Conservation (phyloP, 2,113 vertebrate species). For the Melanocharis versteri region DNA sequence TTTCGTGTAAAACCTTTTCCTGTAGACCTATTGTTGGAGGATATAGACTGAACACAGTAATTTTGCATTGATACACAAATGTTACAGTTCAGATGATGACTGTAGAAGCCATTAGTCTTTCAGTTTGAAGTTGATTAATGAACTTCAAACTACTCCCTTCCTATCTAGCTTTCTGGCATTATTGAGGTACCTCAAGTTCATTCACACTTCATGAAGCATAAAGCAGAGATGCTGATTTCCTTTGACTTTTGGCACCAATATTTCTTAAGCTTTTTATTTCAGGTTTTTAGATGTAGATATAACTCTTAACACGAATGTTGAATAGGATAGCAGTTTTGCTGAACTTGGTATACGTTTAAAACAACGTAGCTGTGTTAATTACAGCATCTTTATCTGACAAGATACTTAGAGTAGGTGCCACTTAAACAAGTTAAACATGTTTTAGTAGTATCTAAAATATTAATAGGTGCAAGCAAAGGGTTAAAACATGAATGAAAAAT, state of each 20-base stretch:
- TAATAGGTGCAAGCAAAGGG: neutral
- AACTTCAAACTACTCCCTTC: neutral
- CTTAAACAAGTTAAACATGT: neutral
- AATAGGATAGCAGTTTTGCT: neutral
- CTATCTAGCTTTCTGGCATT: neutral
- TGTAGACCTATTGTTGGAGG: neutral
- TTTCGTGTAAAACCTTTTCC: neutral
- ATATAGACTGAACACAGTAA: neutral
- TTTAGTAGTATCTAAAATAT: neutral
- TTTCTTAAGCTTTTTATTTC: slow-evolving; percentile 43
- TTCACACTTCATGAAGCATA: slow-evolving; percentile 9
- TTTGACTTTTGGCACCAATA: slow-evolving; percentile 14
- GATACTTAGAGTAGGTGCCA: neutral
- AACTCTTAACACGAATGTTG: neutral
- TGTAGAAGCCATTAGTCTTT: neutral
- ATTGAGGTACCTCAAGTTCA: neutral
- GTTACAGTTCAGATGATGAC: neutral
- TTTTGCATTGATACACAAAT: neutral
- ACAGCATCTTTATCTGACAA: neutral
- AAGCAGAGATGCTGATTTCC: slow-evolving; percentile 1
- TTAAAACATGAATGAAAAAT: neutral
- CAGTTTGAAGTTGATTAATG: neutral
- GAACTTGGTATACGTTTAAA: neutral
- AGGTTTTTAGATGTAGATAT: neutral
- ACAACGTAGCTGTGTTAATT: neutral